These are phyloP conservation scores for Malthinus seriepunctatus DNA, from an alignment of 2,888 invertebrate species.

Conservation along the genomic window DNA sequence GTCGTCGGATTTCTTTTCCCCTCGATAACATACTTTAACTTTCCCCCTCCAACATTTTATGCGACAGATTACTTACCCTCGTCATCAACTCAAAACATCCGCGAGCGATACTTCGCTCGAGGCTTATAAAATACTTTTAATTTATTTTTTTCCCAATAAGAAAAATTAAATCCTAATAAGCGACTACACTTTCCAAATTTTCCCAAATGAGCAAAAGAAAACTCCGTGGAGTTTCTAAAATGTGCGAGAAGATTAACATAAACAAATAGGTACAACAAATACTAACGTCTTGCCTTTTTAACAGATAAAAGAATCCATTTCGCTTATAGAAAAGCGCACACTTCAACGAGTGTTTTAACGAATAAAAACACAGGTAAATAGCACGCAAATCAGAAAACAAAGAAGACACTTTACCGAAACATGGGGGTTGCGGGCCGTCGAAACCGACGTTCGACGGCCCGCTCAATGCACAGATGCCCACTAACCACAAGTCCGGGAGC, in stretches of 20 bases:
- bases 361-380: constrained; percentile 24
- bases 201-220: background rate
- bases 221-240: background rate
- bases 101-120: constrained; percentile 27
- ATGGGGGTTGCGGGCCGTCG: constrained; percentile 36
- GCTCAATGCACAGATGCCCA: constrained; percentile 46
- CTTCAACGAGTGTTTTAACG: constrained; percentile 15
- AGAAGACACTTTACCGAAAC: constrained; percentile 25
- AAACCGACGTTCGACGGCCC: constrained; percentile 42
- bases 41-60: constrained; percentile 19
- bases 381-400: constrained; percentile 11
- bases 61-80: constrained; percentile 35
- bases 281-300: background rate
- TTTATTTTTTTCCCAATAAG: too few species aligned
- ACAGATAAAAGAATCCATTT: constrained; percentile 1
- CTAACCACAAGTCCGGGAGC: constrained; percentile 45
- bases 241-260: background rate
- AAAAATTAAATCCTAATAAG: too few species aligned
- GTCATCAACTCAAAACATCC: constrained; percentile 19
- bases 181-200: too few species aligned
- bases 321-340: constrained; percentile 13
- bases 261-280: too few species aligned
- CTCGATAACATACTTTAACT: constrained; percentile 31
- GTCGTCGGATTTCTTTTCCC: constrained; percentile 50
- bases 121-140: too few species aligned